Percentiles rank a stretch among this genome's conserved stretches.
Evolutionary conservation across 2,797 vertebrate genomes (phyloP).

Genomic region (Leptoclinus maculatus): DNA sequence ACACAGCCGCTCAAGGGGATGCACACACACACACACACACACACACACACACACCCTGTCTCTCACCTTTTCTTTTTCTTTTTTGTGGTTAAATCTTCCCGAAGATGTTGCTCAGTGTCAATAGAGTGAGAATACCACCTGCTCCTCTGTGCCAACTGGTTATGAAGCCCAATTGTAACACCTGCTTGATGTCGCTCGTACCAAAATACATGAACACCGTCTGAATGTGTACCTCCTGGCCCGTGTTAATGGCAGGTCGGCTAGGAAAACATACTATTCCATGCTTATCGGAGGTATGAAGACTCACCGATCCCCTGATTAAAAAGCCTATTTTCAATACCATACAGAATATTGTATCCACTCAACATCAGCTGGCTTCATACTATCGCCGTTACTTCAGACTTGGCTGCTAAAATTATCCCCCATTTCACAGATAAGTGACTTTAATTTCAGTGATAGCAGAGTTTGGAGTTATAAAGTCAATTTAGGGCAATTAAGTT

Average conservation of each 20-base stretch:
- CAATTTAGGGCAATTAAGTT: conserved; percentile 43
- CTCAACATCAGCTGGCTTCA: conserved; percentile 26
- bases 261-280: conserved; percentile 18
- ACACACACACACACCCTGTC: not conserved
- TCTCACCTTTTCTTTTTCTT: conserved; percentile 24
- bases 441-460: conserved; percentile 56
- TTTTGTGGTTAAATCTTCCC: conserved; percentile 14
- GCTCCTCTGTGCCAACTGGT: conserved; percentile 32
- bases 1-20: conserved; percentile 8
- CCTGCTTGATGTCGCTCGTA: conserved; percentile 45
- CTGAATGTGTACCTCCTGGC: conserved; percentile 45
- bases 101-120: conserved; percentile 38
- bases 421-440: conserved; percentile 47
- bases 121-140: conserved; percentile 39
- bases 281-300: conserved; percentile 34
- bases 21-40: not conserved
- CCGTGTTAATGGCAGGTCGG: conserved; percentile 44
- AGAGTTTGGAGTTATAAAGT: conserved; percentile 44
- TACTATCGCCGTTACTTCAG: conserved; percentile 31
- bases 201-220: conserved; percentile 12
- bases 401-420: conserved; percentile 30
- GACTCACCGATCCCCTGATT: conserved; percentile 30
- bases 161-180: conserved; percentile 51
- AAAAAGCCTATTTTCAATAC: conserved; percentile 27
- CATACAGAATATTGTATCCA: conserved; percentile 42